Base-by-base conservation (phyloP, 2,888 invertebrate genomes). In the Amphiduros pacificus region DNA sequence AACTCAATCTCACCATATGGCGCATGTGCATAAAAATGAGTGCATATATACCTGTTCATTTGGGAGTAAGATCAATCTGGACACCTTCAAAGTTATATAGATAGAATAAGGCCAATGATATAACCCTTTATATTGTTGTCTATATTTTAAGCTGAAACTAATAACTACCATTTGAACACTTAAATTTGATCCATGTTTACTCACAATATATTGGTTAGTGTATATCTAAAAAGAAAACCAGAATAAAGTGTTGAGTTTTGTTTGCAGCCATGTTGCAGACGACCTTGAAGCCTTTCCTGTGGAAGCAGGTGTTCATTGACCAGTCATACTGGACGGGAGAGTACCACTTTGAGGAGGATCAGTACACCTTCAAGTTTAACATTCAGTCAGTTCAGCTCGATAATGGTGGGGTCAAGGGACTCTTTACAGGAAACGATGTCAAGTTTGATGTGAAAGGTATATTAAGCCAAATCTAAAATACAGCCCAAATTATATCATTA, bases 371-470 rank as follows among this genome's bases (percentile, higher is more conserved):
- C 31, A 6, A 36, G 29, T 59, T 59, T 36, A 11, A 20, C 9
- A 40, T 59, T 20, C 27, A 53, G 41, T 53, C 52, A 2, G 52
- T 59, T 2, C 32, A 52, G n/a, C 52, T 53, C 11, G 59, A 40
- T 26, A 9, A 32, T 17, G 49, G 49, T 24, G 28, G 40, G 11
- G 48, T 59, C 28, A 28, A 28, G 20, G 59, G 52, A 1, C 27
- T 52, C 41, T 53, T 59, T 24, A 32, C 36, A n/a, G 59, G 53
- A 26, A 29, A 52, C 29, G 36, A 51, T 17, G 31, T 36, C 40
- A 59, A 53, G 44, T 59, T 59, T 27, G 41, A 59, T n/a, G 26
- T 59, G 20, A 59, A 59, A 53, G 59, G 59, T 59, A 53, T 6
- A 24, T 11, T 27, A 6, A 24, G n/a, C n/a, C n/a, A n/a, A n/a